Evolutionary conservation across 2,888 invertebrate species (phyloP).

Genomic region (Temnothorax ravouxi): DNA sequence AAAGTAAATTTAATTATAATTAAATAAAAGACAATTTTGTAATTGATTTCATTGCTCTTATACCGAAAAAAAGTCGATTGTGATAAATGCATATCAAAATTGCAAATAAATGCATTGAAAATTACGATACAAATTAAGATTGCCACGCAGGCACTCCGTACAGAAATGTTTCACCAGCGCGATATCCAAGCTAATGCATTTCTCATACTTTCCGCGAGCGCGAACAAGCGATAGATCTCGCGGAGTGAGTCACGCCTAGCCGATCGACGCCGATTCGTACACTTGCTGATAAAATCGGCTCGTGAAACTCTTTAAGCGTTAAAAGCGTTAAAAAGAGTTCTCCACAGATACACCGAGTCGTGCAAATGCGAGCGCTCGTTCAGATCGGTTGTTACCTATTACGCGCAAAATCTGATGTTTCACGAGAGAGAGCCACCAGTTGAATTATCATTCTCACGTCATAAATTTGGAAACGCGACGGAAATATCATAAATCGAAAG

Average conservation of each 20-base stretch:
- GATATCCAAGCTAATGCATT: slow-evolving; percentile 49
- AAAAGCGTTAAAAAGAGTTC: slow-evolving; percentile 8
- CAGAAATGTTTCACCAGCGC: slow-evolving; percentile 4
- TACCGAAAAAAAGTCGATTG: background rate
- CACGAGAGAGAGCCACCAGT: slow-evolving; percentile 39
- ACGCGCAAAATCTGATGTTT: background rate
- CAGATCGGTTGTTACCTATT: slow-evolving; percentile 31
- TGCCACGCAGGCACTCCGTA: slow-evolving; percentile 19
- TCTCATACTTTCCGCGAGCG: slow-evolving; percentile 52
- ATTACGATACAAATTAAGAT: slow-evolving; percentile 26
- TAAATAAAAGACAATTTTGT: background rate
- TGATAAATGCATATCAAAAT: background rate
- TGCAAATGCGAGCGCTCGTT: background rate
- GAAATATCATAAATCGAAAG: slow-evolving; percentile 39
- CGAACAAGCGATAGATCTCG: slow-evolving; percentile 44
- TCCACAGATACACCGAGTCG: slow-evolving; percentile 4
- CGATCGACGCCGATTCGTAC: slow-evolving; percentile 42
- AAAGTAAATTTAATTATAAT: background rate
- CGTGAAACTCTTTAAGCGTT: slow-evolving; percentile 41
- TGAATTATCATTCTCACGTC: slow-evolving; percentile 45
- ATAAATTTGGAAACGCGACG: slow-evolving; percentile 51
- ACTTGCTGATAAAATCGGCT: slow-evolving; percentile 39
- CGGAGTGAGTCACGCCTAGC: slow-evolving; percentile 44
- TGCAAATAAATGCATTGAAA: slow-evolving; percentile 18
- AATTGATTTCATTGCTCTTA: background rate